Percentiles rank a stretch among this genome's conserved stretches.
Conservation (phyloP, 2,113 vertebrate genomes). For the Leucopternis melanops region DNA sequence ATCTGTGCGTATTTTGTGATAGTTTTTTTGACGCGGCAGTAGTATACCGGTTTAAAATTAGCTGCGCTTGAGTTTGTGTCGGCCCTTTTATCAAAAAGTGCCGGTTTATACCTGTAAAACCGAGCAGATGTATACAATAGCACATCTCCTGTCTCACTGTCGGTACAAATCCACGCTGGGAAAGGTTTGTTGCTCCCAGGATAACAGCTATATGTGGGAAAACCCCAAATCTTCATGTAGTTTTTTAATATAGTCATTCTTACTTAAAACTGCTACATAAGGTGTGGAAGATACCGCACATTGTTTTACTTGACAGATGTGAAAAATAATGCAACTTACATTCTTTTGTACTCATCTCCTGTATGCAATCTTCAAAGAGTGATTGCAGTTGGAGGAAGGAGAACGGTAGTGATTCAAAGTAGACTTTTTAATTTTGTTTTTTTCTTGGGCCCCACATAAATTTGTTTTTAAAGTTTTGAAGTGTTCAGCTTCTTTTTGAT, state of each 20-base stretch:
- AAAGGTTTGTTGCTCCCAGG: neutral
- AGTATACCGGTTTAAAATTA: fast-evolving
- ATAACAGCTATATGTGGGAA: neutral
- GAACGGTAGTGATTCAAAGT: neutral
- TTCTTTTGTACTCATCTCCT: neutral
- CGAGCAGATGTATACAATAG: neutral
- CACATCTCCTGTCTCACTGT: neutral
- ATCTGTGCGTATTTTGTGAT: fast-evolving
- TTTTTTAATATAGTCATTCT: neutral
- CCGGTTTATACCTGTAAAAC: neutral
- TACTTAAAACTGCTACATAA: neutral
- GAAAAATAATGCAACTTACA: neutral
- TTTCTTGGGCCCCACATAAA: neutral
- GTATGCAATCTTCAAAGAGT: neutral
- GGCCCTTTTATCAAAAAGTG: neutral
- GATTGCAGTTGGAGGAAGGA: neutral
- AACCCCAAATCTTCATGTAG: neutral
- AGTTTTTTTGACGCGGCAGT: neutral
- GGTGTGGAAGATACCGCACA: neutral
- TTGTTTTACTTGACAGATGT: neutral
- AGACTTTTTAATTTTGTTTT: neutral
- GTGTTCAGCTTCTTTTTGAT: constrained; percentile 28
- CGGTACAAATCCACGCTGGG: neutral
- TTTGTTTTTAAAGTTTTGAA: constrained; percentile 58
- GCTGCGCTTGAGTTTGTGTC: neutral